phyloP scores from a whole-genome alignment of 2,797 vertebrate species.

The Darevskia nairensis region DNA sequence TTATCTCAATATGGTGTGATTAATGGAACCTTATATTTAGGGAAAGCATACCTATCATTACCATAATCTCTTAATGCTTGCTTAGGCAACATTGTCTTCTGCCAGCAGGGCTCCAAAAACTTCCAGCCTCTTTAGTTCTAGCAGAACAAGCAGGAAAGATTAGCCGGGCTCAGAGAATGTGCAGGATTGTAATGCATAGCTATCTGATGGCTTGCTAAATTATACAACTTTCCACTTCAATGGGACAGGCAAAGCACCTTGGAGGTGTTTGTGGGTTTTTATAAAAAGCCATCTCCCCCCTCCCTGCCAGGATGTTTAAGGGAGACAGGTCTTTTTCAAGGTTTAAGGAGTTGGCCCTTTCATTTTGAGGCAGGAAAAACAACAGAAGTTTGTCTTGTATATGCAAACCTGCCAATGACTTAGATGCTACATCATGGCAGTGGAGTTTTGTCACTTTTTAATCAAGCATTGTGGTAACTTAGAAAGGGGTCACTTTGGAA shows the following conservation, averaged over 20 bases:
- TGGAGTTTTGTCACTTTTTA: neutral
- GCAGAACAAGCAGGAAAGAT: conserved; percentile 41
- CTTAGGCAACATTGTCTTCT: conserved; percentile 76
- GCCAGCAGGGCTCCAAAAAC: conserved; percentile 76
- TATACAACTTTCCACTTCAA: neutral
- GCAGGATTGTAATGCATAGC: conserved; percentile 11
- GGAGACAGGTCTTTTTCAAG: neutral
- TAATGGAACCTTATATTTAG: conserved; percentile 81
- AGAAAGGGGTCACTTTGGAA: neutral
- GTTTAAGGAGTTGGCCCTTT: neutral
- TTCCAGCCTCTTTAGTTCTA: conserved; percentile 60
- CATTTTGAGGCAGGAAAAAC: neutral
- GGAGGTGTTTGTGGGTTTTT: conserved; percentile 36
- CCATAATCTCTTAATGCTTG: conserved; percentile 81
- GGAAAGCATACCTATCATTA: conserved; percentile 80
- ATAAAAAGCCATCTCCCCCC: neutral
- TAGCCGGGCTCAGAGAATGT: conserved; percentile 34
- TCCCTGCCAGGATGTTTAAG: neutral
- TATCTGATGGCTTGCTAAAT: conserved; percentile 25
- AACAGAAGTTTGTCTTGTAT: neutral
- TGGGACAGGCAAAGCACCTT: conserved; percentile 36
- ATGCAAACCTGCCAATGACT: neutral
- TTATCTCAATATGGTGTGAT: conserved; percentile 82
- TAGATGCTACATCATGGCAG: neutral
- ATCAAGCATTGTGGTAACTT: neutral